These are phyloP conservation scores for Pomacea canaliculata DNA, from an alignment of 2,888 invertebrate species.

Conservation along the genomic window DNA sequence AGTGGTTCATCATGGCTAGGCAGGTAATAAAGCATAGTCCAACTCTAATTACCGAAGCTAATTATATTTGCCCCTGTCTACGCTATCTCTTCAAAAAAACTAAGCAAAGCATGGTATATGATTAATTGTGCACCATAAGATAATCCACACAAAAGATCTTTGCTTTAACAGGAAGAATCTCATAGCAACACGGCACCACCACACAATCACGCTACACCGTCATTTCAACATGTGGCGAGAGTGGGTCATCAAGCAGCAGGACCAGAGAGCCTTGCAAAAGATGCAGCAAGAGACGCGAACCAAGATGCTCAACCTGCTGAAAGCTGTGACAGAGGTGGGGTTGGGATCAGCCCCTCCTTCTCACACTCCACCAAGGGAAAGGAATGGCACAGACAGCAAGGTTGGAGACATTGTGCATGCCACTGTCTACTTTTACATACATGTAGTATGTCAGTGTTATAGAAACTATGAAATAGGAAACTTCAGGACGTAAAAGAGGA, in stretches of 20 bases:
- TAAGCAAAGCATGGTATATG: too few species aligned
- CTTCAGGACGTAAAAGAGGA: too few species aligned
- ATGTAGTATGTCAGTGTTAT: too few species aligned
- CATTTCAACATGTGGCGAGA: conserved; percentile 56
- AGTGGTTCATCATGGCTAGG: too few species aligned
- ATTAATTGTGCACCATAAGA: too few species aligned
- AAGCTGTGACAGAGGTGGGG: conserved; percentile 61
- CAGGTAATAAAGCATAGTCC: too few species aligned
- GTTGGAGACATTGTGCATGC: not conserved
- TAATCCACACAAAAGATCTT: not conserved
- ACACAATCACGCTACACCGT: conserved; percentile 43
- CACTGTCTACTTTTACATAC: too few species aligned
- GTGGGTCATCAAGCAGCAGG: conserved; percentile 53
- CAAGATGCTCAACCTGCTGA: conserved; percentile 65
- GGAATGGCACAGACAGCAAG: not conserved
- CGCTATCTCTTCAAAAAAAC: too few species aligned
- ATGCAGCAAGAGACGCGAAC: conserved; percentile 56
- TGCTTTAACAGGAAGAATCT: conserved; percentile 51
- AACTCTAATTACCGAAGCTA: too few species aligned
- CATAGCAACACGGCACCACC: conserved; percentile 53
- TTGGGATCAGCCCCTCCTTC: conserved; percentile 33
- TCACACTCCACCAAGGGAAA: not conserved
- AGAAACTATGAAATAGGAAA: too few species aligned
- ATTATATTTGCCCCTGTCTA: too few species aligned
- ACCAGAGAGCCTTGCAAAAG: conserved; percentile 47